Evolutionary conservation across 2,797 vertebrate genomes (phyloP).

Genomic region (Sebastes hopkinsi): DNA sequence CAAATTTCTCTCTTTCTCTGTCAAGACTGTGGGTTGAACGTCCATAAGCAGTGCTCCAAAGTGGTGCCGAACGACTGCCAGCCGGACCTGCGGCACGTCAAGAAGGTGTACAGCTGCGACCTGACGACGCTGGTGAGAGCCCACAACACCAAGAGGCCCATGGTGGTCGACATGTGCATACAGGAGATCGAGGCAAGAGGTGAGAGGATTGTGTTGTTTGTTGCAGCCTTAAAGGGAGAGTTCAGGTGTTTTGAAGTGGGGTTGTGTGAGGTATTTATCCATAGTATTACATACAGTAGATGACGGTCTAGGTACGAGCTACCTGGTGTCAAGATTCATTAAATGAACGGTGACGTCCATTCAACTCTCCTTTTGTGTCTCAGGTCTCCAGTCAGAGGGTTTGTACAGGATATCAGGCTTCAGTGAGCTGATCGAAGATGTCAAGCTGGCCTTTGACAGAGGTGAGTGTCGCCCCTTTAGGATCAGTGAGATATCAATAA

Average conservation of each 20-base stretch:
- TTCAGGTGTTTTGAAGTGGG: too few relatives aligned
- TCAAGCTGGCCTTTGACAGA: slow-evolving; percentile 98
- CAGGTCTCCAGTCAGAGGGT: slow-evolving; percentile 97
- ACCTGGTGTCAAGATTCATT: background rate
- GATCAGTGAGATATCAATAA: background rate
- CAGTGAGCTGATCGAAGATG: slow-evolving; percentile 98
- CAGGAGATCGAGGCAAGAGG: slow-evolving; percentile 97
- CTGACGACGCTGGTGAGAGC: slow-evolving; percentile 98
- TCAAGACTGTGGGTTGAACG: slow-evolving; percentile 98
- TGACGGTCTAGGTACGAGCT: too few relatives aligned
- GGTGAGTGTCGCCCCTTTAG: slow-evolving; percentile 75
- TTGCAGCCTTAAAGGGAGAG: background rate
- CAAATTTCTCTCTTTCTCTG: background rate
- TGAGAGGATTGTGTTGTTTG: slow-evolving; percentile 72
- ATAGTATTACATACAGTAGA: too few relatives aligned
- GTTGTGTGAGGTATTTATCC: too few relatives aligned
- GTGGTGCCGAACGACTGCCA: slow-evolving; percentile 99
- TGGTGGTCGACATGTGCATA: slow-evolving; percentile 99
- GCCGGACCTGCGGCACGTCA: slow-evolving; percentile 98
- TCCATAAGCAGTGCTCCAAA: slow-evolving; percentile 99
- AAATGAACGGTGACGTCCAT: accelerated
- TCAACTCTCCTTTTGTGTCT: background rate
- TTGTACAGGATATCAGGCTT: slow-evolving; percentile 98
- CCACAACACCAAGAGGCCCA: slow-evolving; percentile 95
- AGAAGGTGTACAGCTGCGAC: slow-evolving; percentile 99